Evolutionary conservation across 2,113 vertebrate species (phyloP).

Genomic region (Sclerurus mexicanus): DNA sequence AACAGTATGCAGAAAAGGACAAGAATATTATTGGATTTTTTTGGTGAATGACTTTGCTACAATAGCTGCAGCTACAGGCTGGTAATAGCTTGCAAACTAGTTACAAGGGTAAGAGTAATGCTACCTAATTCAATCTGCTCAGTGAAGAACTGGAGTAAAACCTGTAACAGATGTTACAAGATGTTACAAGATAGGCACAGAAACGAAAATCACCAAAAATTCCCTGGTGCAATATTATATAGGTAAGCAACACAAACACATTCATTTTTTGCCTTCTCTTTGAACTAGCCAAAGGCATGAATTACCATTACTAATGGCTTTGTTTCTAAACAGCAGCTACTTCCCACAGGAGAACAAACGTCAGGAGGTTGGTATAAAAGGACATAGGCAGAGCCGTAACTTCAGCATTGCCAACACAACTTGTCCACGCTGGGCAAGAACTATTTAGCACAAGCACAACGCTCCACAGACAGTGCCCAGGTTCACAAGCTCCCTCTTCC

Average conservation of each 20-base stretch:
- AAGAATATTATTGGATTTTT: neutral
- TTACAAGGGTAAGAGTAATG: neutral
- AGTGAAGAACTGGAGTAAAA: neutral
- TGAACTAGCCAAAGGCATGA: neutral
- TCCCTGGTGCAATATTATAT: neutral
- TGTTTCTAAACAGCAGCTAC: neutral
- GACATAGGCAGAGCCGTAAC: neutral
- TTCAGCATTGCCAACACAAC: neutral
- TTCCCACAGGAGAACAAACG: neutral
- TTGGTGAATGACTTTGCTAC: neutral
- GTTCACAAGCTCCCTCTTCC: neutral
- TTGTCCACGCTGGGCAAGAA: neutral
- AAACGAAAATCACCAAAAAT: neutral
- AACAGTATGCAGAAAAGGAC: neutral
- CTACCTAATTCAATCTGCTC: neutral
- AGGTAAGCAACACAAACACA: neutral
- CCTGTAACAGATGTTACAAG: neutral
- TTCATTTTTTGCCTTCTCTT: neutral
- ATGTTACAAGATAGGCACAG: neutral
- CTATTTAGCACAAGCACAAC: fast-evolving
- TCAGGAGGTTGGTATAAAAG: neutral
- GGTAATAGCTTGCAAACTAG: neutral
- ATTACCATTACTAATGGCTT: neutral
- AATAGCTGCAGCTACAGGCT: neutral
- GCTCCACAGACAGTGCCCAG: neutral